Evolutionary conservation across 2,888 invertebrate genomes (phyloP).

Genomic region (Lamellibrachia satsuma): DNA sequence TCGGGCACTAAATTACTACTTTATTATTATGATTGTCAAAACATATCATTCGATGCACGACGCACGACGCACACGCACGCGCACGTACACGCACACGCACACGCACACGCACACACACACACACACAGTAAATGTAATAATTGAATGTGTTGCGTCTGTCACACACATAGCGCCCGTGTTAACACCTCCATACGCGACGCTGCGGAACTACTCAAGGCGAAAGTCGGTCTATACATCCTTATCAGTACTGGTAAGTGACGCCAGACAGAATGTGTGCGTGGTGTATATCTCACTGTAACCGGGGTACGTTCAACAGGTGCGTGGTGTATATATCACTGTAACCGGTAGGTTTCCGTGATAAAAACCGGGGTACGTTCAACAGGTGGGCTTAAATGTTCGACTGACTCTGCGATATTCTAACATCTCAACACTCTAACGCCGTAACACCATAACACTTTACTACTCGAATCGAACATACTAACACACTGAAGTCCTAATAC

Average conservation of each 20-base stretch:
- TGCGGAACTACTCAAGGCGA: conserved; percentile 53
- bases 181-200: not conserved
- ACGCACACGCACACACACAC: not conserved
- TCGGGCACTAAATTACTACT: too few relatives aligned
- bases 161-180: not conserved
- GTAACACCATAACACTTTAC: not conserved
- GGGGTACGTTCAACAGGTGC: not conserved
- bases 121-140: not conserved
- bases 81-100: not conserved
- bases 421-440: not conserved
- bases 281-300: not conserved
- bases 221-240: conserved; percentile 64
- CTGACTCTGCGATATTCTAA: not conserved
- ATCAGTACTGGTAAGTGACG: conserved; percentile 54
- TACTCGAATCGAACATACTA: not conserved
- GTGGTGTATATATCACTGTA: not conserved
- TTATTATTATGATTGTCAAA: too few relatives aligned
- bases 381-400: too few relatives aligned
- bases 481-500: not conserved
- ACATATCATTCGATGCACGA: too few relatives aligned
- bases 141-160: not conserved
- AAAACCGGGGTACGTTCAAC: too few relatives aligned
- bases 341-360: too few relatives aligned
- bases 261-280: not conserved
- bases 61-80: too few relatives aligned